Evolutionary conservation across 1,140 invertebrate species (phyloP).

Genomic region (Heliothis subflexa): DNA sequence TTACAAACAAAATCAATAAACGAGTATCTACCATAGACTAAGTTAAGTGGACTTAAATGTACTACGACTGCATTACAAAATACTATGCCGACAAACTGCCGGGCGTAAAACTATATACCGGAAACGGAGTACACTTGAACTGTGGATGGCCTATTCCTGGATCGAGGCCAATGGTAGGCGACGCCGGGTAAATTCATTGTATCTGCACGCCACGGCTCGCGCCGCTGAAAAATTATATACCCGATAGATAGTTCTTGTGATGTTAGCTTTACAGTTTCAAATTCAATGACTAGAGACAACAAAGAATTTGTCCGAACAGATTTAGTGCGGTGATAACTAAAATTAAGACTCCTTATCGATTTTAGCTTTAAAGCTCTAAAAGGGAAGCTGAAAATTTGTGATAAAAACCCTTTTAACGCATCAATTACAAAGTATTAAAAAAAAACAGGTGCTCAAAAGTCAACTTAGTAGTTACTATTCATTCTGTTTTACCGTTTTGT

Average conservation of each 20-base stretch:
- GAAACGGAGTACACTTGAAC: slow-evolving; percentile 79
- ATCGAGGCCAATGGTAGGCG: slow-evolving; percentile 71
- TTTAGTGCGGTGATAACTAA: too few relatives aligned
- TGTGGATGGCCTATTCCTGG: slow-evolving; percentile 77
- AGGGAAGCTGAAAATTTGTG: background rate
- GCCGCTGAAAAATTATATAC: slow-evolving; percentile 17
- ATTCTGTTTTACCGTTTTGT: slow-evolving; percentile 20
- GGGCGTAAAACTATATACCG: slow-evolving; percentile 68
- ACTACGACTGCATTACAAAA: slow-evolving; percentile 42
- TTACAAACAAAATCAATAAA: slow-evolving; percentile 23
- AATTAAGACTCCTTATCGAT: background rate
- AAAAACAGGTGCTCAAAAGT: background rate
- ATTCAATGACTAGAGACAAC: background rate
- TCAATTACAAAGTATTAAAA: background rate
- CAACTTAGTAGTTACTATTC: background rate
- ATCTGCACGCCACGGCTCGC: slow-evolving; percentile 3
- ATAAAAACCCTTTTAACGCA: background rate
- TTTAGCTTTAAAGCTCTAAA: background rate
- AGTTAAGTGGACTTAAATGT: slow-evolving; percentile 39
- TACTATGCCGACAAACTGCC: slow-evolving; percentile 56
- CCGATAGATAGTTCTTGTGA: background rate
- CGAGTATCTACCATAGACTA: background rate
- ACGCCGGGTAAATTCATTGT: slow-evolving; percentile 59
- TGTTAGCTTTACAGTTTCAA: background rate
- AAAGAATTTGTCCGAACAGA: background rate